Conservation (phyloP, 2,888 invertebrate species). For the Omphaloscelis lunosa region DNA sequence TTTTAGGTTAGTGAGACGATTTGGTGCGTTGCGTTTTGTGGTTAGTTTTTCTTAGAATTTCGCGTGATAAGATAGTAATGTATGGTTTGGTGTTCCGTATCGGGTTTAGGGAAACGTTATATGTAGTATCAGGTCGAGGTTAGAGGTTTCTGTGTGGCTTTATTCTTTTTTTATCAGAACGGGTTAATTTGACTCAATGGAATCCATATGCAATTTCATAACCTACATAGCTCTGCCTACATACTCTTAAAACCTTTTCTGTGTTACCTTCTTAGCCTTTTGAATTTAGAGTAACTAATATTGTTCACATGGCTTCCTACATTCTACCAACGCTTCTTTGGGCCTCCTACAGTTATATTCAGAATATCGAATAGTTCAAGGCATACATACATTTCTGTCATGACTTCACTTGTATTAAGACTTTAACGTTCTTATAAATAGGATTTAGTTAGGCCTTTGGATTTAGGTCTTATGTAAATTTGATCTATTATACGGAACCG, state of each 20-base stretch:
- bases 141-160: neutral
- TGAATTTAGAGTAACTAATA: neutral
- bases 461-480: too few species aligned
- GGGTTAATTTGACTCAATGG: neutral
- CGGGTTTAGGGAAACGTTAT: conserved; percentile 2
- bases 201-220: neutral
- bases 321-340: conserved; percentile 48
- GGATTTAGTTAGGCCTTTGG: conserved; percentile 10
- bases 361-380: conserved; percentile 55
- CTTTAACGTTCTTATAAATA: conserved; percentile 20
- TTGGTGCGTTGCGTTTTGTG: conserved; percentile 28
- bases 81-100: conserved; percentile 50
- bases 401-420: conserved; percentile 9
- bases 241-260: conserved; percentile 13
- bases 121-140: conserved; percentile 10
- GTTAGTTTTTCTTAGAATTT: conserved; percentile 58
- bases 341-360: conserved; percentile 41
- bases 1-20: conserved; percentile 60
- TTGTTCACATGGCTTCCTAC: conserved; percentile 55
- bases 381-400: conserved; percentile 38
- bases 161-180: neutral
- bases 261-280: conserved; percentile 5
- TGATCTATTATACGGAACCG: conserved; percentile 34
- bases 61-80: conserved; percentile 59
- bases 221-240: neutral